Evolutionary conservation across 2,888 invertebrate species (phyloP), one percentile per base, ranked within the genome.

Genomic region (Caenorhabditis sp.): DNA sequence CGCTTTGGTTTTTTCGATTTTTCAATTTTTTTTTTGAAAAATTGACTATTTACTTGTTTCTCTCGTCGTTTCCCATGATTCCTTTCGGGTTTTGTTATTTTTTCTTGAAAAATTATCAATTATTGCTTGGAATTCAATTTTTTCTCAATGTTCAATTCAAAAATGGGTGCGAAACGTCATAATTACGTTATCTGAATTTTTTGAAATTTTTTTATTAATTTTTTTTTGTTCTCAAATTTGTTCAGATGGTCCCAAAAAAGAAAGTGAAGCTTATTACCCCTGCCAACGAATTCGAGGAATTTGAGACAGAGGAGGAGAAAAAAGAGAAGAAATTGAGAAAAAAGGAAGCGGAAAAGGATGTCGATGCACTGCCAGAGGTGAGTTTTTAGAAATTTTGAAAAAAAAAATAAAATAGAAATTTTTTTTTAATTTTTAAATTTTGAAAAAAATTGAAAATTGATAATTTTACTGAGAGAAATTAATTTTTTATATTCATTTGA

Each of bases 341-440:
- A 20, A 28, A 40, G 24, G 40, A 70, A n/a, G n/a, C n/a, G n/a
- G 70, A 51, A 22, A 15, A 71, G 11, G 71, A 71, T 62, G n/a
- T 55, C 9, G 71, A 71, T 62, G 6, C 44, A 5, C 15, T 72
- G 1, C 72, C 72, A 15, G 55, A 62, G 15, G 60, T 60, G 22
- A 2, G 22, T n/a, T 40, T 60, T 60, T 22, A 5, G 11, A 32
- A 32, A 32, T 32, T n/a, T 40, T 13, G 13, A 32, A 32, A 32
- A 32, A 32, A 32, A 32, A 32, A 32, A 32, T 32, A 9, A 44
- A 44, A 44, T 44, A 20, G 32, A 4, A 32, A 20, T 50, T 20
- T 20, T 20, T 8, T 50, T 50, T 3, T 18, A 50, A 8, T 50
- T 20, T 50, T 50, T 50, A 6, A 11, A 50, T 18, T 50, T 18